These are phyloP conservation scores for Smittia aterrima DNA, from an alignment of 2,888 invertebrate species.

Conservation along the genomic window DNA sequence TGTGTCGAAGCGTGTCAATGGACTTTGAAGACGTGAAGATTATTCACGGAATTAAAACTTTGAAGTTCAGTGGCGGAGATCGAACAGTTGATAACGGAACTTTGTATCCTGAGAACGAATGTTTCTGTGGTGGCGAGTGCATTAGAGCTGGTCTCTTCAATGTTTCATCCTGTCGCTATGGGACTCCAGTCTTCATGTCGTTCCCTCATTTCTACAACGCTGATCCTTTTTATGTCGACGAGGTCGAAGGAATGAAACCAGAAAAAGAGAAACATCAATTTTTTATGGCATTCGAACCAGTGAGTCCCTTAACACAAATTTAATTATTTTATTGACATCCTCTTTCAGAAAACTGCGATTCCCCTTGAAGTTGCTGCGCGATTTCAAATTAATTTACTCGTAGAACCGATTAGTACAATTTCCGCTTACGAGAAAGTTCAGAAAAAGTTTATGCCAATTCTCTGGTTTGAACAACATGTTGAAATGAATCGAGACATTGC, in stretches of 20 bases:
- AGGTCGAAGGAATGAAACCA: slow-evolving; percentile 69
- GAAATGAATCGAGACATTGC: slow-evolving; percentile 60
- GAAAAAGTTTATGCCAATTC: slow-evolving; percentile 67
- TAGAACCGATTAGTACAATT: slow-evolving; percentile 63
- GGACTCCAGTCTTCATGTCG: slow-evolving; percentile 79
- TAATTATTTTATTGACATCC: background rate
- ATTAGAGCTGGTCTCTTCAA: slow-evolving; percentile 72
- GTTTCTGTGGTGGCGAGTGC: slow-evolving; percentile 73
- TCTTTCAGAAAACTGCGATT: slow-evolving; percentile 72
- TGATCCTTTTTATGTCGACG: slow-evolving; percentile 64
- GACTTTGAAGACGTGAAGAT: slow-evolving; percentile 61
- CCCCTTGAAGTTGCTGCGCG: slow-evolving; percentile 73
- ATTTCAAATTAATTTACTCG: slow-evolving; percentile 74
- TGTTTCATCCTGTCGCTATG: slow-evolving; percentile 69
- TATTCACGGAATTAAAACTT: slow-evolving; percentile 62
- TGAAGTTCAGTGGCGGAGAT: slow-evolving; percentile 67
- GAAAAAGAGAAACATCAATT: slow-evolving; percentile 69
- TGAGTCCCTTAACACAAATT: slow-evolving; percentile 50
- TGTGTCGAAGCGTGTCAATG: slow-evolving; percentile 68
- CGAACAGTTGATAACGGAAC: slow-evolving; percentile 68
- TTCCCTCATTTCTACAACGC: slow-evolving; percentile 81
- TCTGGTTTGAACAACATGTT: slow-evolving; percentile 76
- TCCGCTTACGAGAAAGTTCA: slow-evolving; percentile 65
- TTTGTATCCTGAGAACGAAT: slow-evolving; percentile 61
- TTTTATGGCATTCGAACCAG: slow-evolving; percentile 73